Evolutionary conservation across 2,113 vertebrate genomes (phyloP), one percentile per base, ranked within the genome.

Genomic region (Trogon melanurus): DNA sequence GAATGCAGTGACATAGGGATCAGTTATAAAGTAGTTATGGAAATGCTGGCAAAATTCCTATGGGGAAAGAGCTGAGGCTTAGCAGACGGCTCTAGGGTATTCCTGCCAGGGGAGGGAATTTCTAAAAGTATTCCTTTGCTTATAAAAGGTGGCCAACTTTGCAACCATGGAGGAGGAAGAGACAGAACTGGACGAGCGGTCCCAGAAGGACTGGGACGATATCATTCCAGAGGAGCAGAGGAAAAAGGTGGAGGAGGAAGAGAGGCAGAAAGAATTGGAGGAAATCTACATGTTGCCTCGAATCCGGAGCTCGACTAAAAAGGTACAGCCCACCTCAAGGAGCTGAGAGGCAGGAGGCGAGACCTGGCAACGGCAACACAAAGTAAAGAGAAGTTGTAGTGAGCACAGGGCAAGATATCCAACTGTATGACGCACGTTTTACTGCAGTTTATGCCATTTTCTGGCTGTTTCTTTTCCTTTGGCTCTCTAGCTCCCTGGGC

Each of bases 201-300:
- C 96, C 12, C 88, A 97, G 14, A 98, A 98, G 62, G 99, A 99
- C 72, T 99, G 99, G 99, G 99, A 99, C 2, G 98, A 99, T 26
- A 99, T 99, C 81, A 99, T 99, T 96, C 99, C 99, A 1, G 99
- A 99, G 81, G 99, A 99, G 38, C 99, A 99, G 88, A 98, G 99
- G 48, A 98, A 98, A 60, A 98, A 98, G 89, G 97, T 99, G 17
- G 99, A 99, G 93, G 99, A 99, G 78, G 99, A 99, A 91, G 99
- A 98, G 92, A 98, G 99, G 60, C 99, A 99, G 96, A 99, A 99
- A 85, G 99, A 99, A 96, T 97, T 99, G 96, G 99, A 99, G 51
- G 99, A 99, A 91, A 99, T 99, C 92, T 99, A 99, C 86, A 99
- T 99, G 99, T 96, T 99, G 91, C 99, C 99, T 47, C 98, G 99